phyloP scores from a whole-genome alignment of 2,797 vertebrate species.

The Crenuchus spilurus region DNA sequence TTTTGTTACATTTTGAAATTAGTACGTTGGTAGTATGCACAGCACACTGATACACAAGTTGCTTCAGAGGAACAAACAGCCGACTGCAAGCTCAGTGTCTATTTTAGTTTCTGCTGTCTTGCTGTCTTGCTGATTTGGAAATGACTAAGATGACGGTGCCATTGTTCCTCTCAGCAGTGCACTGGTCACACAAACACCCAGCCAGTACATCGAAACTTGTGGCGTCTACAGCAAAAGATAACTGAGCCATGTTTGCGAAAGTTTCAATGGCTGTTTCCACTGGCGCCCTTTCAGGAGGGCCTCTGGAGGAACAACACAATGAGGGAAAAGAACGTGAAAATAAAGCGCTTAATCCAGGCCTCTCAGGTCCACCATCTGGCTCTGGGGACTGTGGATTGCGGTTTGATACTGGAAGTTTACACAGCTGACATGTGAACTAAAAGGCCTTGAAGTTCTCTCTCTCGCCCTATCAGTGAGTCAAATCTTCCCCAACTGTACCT shows the following conservation, averaged over 20 bases:
- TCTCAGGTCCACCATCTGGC: conserved; percentile 65
- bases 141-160: conserved; percentile 23
- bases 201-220: conserved; percentile 23
- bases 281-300: conserved; percentile 11
- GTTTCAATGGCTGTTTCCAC: conserved; percentile 23
- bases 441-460: conserved; percentile 36
- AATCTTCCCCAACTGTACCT: conserved; percentile 53
- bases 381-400: conserved; percentile 64
- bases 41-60: conserved; percentile 1
- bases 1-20: too few relatives aligned
- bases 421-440: conserved; percentile 67
- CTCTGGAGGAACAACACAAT: conserved; percentile 34
- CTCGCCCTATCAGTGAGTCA: conserved; percentile 48
- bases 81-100: conserved; percentile 23
- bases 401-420: conserved; percentile 69
- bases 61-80: conserved; percentile 19
- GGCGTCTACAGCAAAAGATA: conserved; percentile 25
- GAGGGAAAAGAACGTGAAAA: conserved; percentile 46
- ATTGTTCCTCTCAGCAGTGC: conserved; percentile 48
- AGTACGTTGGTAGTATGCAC: too few relatives aligned
- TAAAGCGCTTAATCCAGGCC: conserved; percentile 47
- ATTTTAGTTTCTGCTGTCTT: conserved; percentile 37
- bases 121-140: conserved; percentile 44
- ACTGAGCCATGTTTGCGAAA: conserved; percentile 15
- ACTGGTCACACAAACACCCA: conserved; percentile 33